Evolutionary conservation across 30 jellyfish, hydroid and myxozoan species (phyloP), one percentile per base, ranked within the genome.

Genomic region (Aurelia sp.): DNA sequence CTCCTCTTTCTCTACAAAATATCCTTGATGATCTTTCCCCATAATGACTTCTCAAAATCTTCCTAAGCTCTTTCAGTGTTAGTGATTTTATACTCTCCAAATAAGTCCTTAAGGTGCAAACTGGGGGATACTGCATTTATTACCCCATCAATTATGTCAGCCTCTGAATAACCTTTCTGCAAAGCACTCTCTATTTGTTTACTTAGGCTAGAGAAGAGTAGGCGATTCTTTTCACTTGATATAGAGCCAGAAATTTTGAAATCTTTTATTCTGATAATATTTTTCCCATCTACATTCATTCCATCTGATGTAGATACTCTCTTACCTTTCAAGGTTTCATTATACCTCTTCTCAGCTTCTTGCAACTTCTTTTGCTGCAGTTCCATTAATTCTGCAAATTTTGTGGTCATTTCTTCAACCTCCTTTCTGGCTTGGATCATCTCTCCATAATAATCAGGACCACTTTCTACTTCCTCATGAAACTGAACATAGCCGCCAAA

Each of bases 61-160:
- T 74, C 70, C 85, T 74, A 17, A 74, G 72, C 50, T 74, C 85
- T 19, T n/a, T 8, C 50, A 74, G 50, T 50, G 41, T 35, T 15
- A 74, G 76, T 17, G 70, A n/a, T 55, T 33, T 74, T 1, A 41
- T 52, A 35, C 82, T 77, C 8, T 77, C 88, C 12, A 77, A 27
- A 58, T 77, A 53, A 52, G 88, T 15, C 59, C 51, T 53, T 17
- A 77, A n/a, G 51, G 44, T 55, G 88, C 59, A 58, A 58, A 60
- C 55, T 33, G 11, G 88, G 82, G 48, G 88, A 77, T 12, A 77
- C 71, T n/a, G 88, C 88, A 41, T 77, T 24, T 15, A 58, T 77
- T 3, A 77, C 82, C 15, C 88, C 88, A 52, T 77, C 83, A 41
- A 77, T 35, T n/a, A 77, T 60, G 51, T 77, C 88, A 41, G 77